Percentiles rank a stretch among this genome's conserved stretches.
phyloP scores from a whole-genome alignment of 2,113 vertebrate genomes.

The Burhinus oedicnemus region DNA sequence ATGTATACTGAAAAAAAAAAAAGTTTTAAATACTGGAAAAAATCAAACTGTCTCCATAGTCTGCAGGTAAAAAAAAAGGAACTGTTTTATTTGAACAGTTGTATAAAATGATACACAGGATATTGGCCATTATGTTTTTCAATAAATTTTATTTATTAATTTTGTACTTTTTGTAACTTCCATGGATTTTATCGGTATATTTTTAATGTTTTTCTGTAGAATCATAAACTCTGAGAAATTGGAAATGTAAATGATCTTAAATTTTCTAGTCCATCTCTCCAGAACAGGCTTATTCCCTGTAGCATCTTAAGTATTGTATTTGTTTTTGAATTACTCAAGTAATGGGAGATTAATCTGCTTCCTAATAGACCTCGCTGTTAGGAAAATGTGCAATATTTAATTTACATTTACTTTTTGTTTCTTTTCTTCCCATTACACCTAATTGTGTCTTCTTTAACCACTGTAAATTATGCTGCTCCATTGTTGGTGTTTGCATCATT shows the following conservation, averaged over 20 bases:
- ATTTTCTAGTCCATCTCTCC: conserved; percentile 48
- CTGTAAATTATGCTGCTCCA: conserved; percentile 22
- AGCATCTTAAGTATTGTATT: conserved; percentile 34
- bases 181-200: background rate
- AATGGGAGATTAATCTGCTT: conserved; percentile 57
- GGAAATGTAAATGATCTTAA: conserved; percentile 29
- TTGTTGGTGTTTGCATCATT: conserved; percentile 33
- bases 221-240: conserved; percentile 4
- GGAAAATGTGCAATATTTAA: conserved; percentile 32
- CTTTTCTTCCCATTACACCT: conserved; percentile 38
- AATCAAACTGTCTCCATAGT: background rate
- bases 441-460: conserved; percentile 23
- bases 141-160: background rate
- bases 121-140: background rate
- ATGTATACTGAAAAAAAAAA: background rate
- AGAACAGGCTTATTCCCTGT: conserved; percentile 31
- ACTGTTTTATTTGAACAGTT: background rate
- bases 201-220: conserved; percentile 14
- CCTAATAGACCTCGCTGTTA: background rate
- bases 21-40: background rate
- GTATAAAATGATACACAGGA: background rate
- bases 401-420: conserved; percentile 26
- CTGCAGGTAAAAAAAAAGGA: background rate
- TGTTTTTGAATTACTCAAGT: conserved; percentile 45
- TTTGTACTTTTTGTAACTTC: background rate